phyloP scores from a whole-genome alignment of 2,797 vertebrate genomes.

The Halcyon smyrnensis region DNA sequence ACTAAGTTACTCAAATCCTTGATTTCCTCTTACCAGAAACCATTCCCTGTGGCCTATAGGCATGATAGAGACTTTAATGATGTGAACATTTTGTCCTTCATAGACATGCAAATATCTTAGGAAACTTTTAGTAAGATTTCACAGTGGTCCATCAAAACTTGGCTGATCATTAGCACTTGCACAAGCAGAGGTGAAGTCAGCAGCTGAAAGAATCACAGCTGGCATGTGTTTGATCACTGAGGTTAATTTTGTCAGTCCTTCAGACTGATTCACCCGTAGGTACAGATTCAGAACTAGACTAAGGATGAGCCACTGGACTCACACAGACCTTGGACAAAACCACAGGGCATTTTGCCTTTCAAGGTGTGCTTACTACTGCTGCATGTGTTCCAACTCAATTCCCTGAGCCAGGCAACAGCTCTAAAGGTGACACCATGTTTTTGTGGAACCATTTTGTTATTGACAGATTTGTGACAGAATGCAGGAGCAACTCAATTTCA shows the following conservation, averaged over 20 bases:
- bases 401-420: not conserved
- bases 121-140: not conserved
- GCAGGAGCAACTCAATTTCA: not conserved
- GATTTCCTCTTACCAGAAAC: not conserved
- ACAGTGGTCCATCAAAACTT: not conserved
- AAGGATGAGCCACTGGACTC: not conserved
- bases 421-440: not conserved
- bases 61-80: not conserved
- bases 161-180: not conserved
- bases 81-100: not conserved
- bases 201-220: not conserved
- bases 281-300: not conserved
- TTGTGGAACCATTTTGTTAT: not conserved
- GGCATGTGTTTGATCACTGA: not conserved
- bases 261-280: not conserved
- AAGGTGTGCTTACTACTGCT: not conserved
- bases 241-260: not conserved
- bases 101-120: not conserved
- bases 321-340: not conserved
- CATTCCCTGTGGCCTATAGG: not conserved
- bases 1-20: not conserved
- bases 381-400: not conserved
- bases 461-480: not conserved
- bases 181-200: not conserved
- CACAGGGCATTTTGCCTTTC: not conserved